These are phyloP conservation scores for Manis pentadactyla DNA, from an alignment of 2,797 vertebrate species.

Conservation along the genomic window DNA sequence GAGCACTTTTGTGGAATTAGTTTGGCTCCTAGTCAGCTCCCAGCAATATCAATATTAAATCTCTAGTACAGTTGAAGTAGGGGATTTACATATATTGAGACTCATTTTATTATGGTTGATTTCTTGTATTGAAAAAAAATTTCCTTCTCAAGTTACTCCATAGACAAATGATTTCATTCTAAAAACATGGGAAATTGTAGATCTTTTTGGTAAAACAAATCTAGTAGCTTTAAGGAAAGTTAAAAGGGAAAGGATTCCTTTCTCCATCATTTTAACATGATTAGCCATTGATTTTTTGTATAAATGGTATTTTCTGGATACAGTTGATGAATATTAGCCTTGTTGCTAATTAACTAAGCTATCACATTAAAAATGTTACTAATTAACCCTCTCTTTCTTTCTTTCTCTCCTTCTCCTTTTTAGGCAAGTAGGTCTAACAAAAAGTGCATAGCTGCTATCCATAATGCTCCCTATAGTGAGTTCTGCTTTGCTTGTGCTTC, in stretches of 20 bases:
- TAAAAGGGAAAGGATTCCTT: background rate
- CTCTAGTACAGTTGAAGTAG: constrained; percentile 83
- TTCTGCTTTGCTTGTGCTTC: constrained; percentile 5
- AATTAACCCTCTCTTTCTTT: background rate
- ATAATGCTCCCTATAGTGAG: background rate
- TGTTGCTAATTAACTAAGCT: constrained; percentile 36
- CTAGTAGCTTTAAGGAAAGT: background rate
- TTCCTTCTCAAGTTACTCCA: background rate
- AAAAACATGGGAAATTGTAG: background rate
- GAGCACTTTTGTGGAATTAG: constrained; percentile 88
- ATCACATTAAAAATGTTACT: background rate
- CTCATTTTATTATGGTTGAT: constrained; percentile 80
- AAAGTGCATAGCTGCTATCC: background rate
- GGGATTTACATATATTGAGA: constrained; percentile 87
- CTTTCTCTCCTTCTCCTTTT: background rate
- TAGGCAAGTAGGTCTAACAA: background rate
- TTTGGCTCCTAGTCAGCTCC: constrained; percentile 87
- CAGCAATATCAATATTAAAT: constrained; percentile 88
- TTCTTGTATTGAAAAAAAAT: constrained; percentile 68
- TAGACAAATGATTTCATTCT: constrained; percentile 33
- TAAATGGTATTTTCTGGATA: background rate
- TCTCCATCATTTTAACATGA: background rate
- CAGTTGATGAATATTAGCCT: background rate
- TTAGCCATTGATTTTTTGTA: background rate
- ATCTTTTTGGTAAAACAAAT: background rate